Evolutionary conservation across 1,140 invertebrate genomes (phyloP).

Genomic region (Drosophila willistoni): DNA sequence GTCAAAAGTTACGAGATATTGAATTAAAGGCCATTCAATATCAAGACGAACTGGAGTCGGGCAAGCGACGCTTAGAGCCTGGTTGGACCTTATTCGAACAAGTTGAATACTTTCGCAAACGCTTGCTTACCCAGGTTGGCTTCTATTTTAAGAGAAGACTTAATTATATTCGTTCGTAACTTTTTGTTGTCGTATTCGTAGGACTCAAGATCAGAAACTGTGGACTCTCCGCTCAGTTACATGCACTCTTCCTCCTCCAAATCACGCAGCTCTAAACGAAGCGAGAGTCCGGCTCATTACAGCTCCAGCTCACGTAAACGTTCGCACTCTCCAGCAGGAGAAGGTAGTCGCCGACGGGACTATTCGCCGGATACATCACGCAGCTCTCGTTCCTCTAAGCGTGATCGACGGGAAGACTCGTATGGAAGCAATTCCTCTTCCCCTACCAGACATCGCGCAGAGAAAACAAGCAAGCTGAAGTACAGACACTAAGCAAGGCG

Average conservation of each 20-base stretch:
- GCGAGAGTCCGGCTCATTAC: constrained; percentile 54
- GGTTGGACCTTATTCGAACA: constrained; percentile 92
- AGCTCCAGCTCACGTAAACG: constrained; percentile 59
- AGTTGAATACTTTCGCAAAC: constrained; percentile 95
- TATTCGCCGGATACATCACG: constrained; percentile 46
- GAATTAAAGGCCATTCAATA: constrained; percentile 97
- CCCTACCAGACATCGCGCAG: constrained; percentile 51
- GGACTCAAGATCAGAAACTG: constrained; percentile 44
- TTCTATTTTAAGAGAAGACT: too few species aligned
- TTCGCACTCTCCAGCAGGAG: constrained; percentile 66
- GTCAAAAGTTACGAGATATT: constrained; percentile 94
- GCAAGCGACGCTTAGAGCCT: constrained; percentile 89
- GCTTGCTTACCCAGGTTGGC: constrained; percentile 92
- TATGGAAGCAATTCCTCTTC: constrained; percentile 29
- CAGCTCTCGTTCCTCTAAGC: constrained; percentile 61
- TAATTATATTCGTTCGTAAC: not conserved
- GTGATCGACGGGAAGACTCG: constrained; percentile 54
- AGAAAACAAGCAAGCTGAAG: constrained; percentile 69
- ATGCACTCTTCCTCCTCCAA: constrained; percentile 42
- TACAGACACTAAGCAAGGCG: constrained; percentile 59
- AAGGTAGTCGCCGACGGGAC: constrained; percentile 44
- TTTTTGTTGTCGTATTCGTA: not conserved
- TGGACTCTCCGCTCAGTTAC: constrained; percentile 71
- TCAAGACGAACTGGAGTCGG: constrained; percentile 97
- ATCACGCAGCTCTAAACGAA: constrained; percentile 53